These are phyloP conservation scores for Gonioctena quinquepunctata DNA, from an alignment of 1,140 invertebrate genomes.

Conservation along the genomic window DNA sequence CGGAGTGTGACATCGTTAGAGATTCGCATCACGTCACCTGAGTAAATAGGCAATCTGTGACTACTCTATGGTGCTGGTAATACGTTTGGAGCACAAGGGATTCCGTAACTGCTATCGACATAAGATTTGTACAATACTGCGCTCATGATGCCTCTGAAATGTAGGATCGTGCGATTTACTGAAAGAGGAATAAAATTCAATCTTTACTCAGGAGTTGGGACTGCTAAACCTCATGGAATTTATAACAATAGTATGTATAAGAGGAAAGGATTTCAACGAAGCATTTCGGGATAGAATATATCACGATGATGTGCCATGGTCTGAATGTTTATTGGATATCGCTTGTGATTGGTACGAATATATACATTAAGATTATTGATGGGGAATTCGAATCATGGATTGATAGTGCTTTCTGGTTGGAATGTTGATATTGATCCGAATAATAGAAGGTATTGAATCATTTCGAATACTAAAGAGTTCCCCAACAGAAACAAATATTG, in stretches of 20 bases:
- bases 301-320: too few relatives aligned
- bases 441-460: too few relatives aligned
- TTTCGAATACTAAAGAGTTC: too few relatives aligned
- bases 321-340: too few relatives aligned
- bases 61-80: constrained; percentile 10
- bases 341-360: too few relatives aligned
- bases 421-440: too few relatives aligned
- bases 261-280: not conserved
- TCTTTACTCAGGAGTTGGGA: not conserved
- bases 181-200: constrained; percentile 4
- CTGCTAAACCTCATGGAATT: not conserved
- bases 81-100: constrained; percentile 11
- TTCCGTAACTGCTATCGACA: not conserved
- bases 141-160: constrained; percentile 4
- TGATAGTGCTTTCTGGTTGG: too few relatives aligned
- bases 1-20: not conserved
- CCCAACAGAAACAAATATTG: too few relatives aligned
- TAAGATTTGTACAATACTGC: constrained; percentile 20
- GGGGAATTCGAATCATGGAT: too few relatives aligned
- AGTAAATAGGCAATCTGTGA: constrained; percentile 26
- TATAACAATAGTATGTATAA: not conserved
- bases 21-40: constrained; percentile 19
- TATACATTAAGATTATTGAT: too few relatives aligned
- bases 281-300: too few relatives aligned
- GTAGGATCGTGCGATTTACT: not conserved